Conservation (phyloP, 2,113 vertebrate species). For the Vireo altiloquus region DNA sequence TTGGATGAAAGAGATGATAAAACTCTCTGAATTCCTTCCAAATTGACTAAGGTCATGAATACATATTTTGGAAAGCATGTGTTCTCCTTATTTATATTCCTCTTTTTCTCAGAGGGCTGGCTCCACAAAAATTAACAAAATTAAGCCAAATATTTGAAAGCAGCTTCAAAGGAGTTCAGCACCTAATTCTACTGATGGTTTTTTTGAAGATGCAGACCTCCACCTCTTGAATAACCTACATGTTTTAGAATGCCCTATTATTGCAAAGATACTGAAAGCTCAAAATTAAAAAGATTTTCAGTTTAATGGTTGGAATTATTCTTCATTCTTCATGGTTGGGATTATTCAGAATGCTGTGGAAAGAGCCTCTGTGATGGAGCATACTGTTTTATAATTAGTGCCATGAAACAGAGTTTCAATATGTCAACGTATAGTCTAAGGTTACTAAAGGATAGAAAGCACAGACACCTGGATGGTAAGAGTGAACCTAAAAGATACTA, state of each 20-base stretch:
- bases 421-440: background rate
- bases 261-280: background rate
- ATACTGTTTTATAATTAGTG: background rate
- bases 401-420: background rate
- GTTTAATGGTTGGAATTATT: background rate
- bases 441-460: background rate
- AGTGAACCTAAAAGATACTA: background rate
- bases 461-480: background rate
- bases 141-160: background rate
- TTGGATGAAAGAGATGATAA: conserved; percentile 9
- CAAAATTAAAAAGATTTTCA: background rate
- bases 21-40: background rate
- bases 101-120: background rate
- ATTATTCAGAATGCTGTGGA: background rate
- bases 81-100: background rate
- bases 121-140: conserved; percentile 11
- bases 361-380: background rate
- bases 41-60: background rate
- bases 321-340: background rate
- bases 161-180: conserved; percentile 13
- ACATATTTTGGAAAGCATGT: background rate
- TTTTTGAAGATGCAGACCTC: conserved; percentile 26
- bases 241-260: background rate
- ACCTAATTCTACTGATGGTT: background rate
- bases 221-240: background rate